Evolutionary conservation across 2,113 vertebrate species (phyloP), one percentile per base, ranked within the genome.

Genomic region (Emydura subglobosa): DNA sequence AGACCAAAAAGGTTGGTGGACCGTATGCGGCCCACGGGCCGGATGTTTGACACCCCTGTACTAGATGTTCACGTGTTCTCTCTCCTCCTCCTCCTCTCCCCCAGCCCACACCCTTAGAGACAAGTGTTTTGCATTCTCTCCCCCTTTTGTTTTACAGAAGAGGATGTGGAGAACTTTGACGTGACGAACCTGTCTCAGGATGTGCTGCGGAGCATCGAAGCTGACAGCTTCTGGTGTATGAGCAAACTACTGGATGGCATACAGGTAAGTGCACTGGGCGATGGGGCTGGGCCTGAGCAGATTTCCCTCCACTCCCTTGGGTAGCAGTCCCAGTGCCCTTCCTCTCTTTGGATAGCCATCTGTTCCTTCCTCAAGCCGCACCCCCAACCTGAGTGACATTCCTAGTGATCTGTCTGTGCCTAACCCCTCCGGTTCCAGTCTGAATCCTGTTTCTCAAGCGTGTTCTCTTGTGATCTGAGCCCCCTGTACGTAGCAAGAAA

Each of bases 191-290:
- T 99, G 94, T 99, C 99, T 12, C 98, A 99, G 98, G 99, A 99
- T 78, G 98, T 99, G 65, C 97, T 99, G 85, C 98, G 99, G 61
- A 99, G 99, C 98, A 99, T 99, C 0, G 99, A 99, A 87, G 99
- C 99, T 0, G 99, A 99, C 92, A 99, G 99, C 94, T 99, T 99
- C 96, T 99, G 99, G 99, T 99, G 99, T 96, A 99, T 99, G 99
- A 99, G 99, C 98, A 99, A 99, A 86, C 98, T 99, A 94, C 98
- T 99, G 94, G 99, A 99, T 19, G 99, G 99, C 65, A 99, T 99
- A 55, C 99, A 99, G 99, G 99, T 99, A 95, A 95, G 97, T 2
- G 1, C 1, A 4, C 14, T 13, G n/a, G 72, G 44, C 51, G 27
- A 74, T 2, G 0, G 55, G 11, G 19, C 59, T 3, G 22, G 55